Evolutionary conservation across 2,888 invertebrate genomes (phyloP), one percentile per base, ranked within the genome.

Genomic region (Drosophila limbata): DNA sequence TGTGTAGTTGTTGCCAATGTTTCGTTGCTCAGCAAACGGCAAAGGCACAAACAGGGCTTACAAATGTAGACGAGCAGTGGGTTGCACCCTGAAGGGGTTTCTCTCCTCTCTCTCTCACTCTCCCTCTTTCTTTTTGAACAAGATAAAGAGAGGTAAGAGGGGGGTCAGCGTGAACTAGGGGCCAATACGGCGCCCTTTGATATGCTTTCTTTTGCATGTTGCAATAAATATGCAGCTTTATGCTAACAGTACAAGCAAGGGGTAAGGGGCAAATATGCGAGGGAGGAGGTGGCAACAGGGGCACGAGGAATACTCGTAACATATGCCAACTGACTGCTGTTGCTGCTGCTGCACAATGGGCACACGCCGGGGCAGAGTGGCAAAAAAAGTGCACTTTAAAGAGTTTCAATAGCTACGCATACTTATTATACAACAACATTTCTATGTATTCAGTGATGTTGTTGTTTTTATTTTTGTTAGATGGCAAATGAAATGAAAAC

Each of bases 151-250:
- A 13, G 21, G 11, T 4, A 33, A n/a, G 62, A 47, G 33, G 52
- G 44, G 64, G 79, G 75, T 71, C 63, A 66, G 67, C 40, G 52
- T 39, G 69, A 28, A 64, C 57, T 62, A 42, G 65, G 50, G 48
- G 53, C 73, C 78, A 63, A 77, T 68, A 44, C 63, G 13, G 33
- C 53, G 59, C 71, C 86, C 88, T 90, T 86, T 90, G 85, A 84
- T 84, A 84, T 89, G 78, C 76, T 78, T 88, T 73, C 70, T 74
- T 88, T 90, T 86, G 90, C 84, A 84, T 86, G 81, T 74, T 84
- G 89, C 90, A 88, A 86, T 86, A 86, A 86, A 86, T 90, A 90
- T 88, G 87, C 89, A 88, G 75, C 87, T 86, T 86, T 87, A 90
- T 89, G 75, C 77, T 53, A 69, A 44, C 39, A 66, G 45, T 47